Conservation (phyloP, 1,140 invertebrate species). For the Nasonia vitripennis region DNA sequence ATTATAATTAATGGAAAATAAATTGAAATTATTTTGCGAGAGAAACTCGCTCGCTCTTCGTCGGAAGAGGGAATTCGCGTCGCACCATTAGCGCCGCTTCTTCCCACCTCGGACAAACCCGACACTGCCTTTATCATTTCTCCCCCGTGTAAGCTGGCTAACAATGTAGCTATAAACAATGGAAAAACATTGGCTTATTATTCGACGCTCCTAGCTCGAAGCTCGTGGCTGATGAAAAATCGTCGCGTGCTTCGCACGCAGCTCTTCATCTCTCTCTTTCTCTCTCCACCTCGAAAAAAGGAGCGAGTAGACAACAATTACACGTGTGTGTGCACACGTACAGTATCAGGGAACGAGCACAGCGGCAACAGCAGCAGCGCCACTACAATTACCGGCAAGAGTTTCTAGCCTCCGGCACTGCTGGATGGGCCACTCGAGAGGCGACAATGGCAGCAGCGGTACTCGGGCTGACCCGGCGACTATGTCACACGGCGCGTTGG, state of each 20-base stretch:
- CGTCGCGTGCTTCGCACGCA: neutral
- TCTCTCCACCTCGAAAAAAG: slow-evolving; percentile 37
- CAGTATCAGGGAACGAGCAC: slow-evolving; percentile 17
- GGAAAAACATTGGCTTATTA: slow-evolving; percentile 4
- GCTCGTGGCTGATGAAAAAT: neutral
- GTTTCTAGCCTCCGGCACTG: slow-evolving; percentile 57
- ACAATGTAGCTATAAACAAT: slow-evolving; percentile 25
- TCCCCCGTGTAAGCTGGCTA: neutral
- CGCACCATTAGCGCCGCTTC: no score
- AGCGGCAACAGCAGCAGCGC: slow-evolving; percentile 33
- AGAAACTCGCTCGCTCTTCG: no score
- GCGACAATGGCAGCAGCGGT: slow-evolving; percentile 39
- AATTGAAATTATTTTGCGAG: no score
- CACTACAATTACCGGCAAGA: slow-evolving; percentile 70
- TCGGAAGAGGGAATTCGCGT: no score
- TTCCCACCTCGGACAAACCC: no score
- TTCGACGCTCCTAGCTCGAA: neutral
- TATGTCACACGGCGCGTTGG: slow-evolving; percentile 52
- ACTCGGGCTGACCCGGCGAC: slow-evolving; percentile 63
- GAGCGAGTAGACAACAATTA: slow-evolving; percentile 11
- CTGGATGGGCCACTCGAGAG: slow-evolving; percentile 63
- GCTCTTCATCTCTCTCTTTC: neutral
- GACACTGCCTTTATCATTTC: no score
- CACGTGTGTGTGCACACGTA: slow-evolving; percentile 23
- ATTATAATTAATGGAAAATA: no score